Evolutionary conservation across 2,888 invertebrate species (phyloP).

Genomic region (Drosophila nigricruria): DNA sequence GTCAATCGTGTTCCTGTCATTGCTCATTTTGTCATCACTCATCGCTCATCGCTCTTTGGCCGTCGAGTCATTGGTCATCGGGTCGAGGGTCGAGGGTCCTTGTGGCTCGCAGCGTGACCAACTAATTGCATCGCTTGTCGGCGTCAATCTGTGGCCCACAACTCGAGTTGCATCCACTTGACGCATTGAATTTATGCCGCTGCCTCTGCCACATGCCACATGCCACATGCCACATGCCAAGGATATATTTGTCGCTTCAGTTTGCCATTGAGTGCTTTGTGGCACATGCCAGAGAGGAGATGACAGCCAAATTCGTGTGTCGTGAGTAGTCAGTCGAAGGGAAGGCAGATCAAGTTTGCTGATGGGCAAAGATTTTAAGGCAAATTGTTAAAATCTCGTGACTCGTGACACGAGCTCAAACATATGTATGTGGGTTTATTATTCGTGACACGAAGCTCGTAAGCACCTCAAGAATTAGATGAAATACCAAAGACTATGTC

Average conservation of each 20-base stretch:
- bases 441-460: not conserved
- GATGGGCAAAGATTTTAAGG: not conserved
- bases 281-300: constrained; percentile 29
- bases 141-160: constrained; percentile 51
- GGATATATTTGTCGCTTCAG: constrained; percentile 51
- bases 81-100: not conserved
- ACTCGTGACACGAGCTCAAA: constrained; percentile 18
- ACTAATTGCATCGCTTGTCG: constrained; percentile 58
- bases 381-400: no score
- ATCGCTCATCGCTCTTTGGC: constrained; percentile 9
- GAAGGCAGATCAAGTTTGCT: not conserved
- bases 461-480: no score
- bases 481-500: no score
- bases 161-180: constrained; percentile 51
- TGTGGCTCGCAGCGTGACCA: constrained; percentile 19
- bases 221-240: constrained; percentile 44
- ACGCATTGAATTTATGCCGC: constrained; percentile 59
- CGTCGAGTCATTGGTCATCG: constrained; percentile 12
- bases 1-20: not conserved
- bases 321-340: not conserved
- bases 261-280: constrained; percentile 47
- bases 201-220: constrained; percentile 32
- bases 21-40: constrained; percentile 17
- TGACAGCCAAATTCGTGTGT: not conserved
- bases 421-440: no score